Percentiles rank a stretch among this genome's conserved stretches.
Evolutionary conservation across 1,140 invertebrate species (phyloP).

Genomic region (Hypothenemus hampei): DNA sequence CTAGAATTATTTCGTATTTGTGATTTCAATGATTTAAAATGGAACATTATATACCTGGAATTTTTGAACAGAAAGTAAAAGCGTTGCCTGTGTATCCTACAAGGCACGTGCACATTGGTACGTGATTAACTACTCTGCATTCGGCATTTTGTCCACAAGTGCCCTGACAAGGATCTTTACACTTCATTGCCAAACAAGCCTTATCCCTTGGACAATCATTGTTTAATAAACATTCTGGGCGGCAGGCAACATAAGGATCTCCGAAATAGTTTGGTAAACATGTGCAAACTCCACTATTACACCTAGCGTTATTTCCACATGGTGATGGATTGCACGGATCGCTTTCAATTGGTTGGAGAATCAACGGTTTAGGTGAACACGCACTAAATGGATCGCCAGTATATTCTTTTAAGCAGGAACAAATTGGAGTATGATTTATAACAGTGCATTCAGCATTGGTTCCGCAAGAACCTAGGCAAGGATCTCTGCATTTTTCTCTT

Average conservation of each 20-base stretch:
- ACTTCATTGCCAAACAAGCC: conserved; percentile 58
- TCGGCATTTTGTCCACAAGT: conserved; percentile 64
- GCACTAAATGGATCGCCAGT: conserved; percentile 68
- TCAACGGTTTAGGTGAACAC: conserved; percentile 53
- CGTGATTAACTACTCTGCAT: conserved; percentile 63
- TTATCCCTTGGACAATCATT: conserved; percentile 54
- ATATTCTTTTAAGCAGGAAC: conserved; percentile 61
- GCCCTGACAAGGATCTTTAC: conserved; percentile 57
- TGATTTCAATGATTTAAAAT: no score
- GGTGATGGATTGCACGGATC: conserved; percentile 67
- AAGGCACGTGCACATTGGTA: conserved; percentile 62
- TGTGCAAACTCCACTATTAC: conserved; percentile 58
- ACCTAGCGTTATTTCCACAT: conserved; percentile 65
- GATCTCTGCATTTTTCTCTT: conserved; percentile 62
- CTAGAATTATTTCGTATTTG: conserved; percentile 34
- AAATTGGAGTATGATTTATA: conserved; percentile 64
- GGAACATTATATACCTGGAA: conserved; percentile 49
- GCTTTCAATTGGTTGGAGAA: conserved; percentile 35
- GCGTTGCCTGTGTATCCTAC: conserved; percentile 66
- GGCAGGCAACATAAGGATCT: conserved; percentile 56
- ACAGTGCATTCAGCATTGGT: conserved; percentile 62
- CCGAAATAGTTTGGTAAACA: conserved; percentile 58
- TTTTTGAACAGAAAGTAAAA: conserved; percentile 56
- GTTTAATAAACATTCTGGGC: conserved; percentile 58
- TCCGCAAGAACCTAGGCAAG: conserved; percentile 68